Conservation (phyloP, 2,797 vertebrate species). For the Furcifer pardalis region DNA sequence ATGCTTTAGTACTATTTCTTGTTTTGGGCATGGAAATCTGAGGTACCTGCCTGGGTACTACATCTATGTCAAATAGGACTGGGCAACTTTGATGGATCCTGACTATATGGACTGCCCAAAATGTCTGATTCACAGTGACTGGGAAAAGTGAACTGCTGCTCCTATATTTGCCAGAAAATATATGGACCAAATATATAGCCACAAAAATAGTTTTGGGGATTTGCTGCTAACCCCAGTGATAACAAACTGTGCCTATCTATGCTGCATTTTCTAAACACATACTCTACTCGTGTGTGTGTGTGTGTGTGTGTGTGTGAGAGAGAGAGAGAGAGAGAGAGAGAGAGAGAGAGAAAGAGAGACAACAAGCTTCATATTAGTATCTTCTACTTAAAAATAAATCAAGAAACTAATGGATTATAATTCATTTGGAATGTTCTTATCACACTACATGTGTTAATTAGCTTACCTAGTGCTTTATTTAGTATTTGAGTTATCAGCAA, state of each 20-base stretch:
- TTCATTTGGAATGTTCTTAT: not conserved
- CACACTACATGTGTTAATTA: not conserved
- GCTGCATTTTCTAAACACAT: not conserved
- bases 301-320: too few species aligned
- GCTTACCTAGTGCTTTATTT: not conserved
- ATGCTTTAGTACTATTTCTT: not conserved
- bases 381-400: not conserved
- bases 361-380: not conserved
- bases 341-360: too few species aligned
- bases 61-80: not conserved
- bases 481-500: not conserved
- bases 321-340: too few species aligned
- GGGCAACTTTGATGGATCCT: too few species aligned
- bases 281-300: too few species aligned
- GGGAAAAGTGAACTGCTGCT: not conserved
- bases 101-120: too few species aligned
- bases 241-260: not conserved
- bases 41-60: not conserved
- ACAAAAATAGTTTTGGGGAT: too few species aligned
- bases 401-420: not conserved
- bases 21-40: not conserved
- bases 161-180: too few species aligned
- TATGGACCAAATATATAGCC: too few species aligned
- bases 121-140: not conserved
- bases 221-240: too few species aligned